Evolutionary conservation across 1,140 invertebrate genomes (phyloP).

Genomic region (Prorops nasuta): DNA sequence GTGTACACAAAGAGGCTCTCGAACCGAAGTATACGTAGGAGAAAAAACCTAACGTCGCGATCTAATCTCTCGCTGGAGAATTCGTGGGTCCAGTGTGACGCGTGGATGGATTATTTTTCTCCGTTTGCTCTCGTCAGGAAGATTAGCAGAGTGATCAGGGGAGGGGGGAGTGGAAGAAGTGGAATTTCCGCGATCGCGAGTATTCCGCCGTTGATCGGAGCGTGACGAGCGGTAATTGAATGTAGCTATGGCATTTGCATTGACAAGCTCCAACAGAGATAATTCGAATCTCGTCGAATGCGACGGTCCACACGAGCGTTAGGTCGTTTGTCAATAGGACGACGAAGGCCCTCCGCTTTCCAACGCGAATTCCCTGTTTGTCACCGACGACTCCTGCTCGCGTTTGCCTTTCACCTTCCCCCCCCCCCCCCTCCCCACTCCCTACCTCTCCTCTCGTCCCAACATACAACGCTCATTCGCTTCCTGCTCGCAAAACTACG

Average conservation of each 20-base stretch:
- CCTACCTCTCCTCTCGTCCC: not conserved
- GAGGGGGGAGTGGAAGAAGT: too few relatives aligned
- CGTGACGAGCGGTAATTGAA: constrained; percentile 57
- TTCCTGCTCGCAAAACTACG: too few relatives aligned
- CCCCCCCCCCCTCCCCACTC: not conserved
- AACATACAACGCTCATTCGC: too few relatives aligned
- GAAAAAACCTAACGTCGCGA: too few relatives aligned
- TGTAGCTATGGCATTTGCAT: constrained; percentile 56
- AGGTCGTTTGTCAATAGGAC: constrained; percentile 56
- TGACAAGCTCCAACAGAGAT: constrained; percentile 56
- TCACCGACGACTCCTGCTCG: constrained; percentile 27
- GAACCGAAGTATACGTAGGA: too few relatives aligned
- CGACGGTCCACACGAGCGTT: constrained; percentile 46
- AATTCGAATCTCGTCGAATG: constrained; percentile 57
- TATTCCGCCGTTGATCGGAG: constrained; percentile 51
- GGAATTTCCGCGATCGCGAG: too few relatives aligned
- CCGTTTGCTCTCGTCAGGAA: too few relatives aligned
- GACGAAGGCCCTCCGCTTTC: constrained; percentile 41
- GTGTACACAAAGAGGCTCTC: too few relatives aligned
- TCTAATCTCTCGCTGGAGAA: too few relatives aligned
- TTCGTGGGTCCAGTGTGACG: too few relatives aligned
- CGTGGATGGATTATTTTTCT: too few relatives aligned
- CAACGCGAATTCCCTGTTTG: constrained; percentile 44
- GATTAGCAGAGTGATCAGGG: too few relatives aligned
- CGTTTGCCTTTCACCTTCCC: not conserved